These are phyloP conservation scores for Dicycla oo DNA, from an alignment of 2,888 invertebrate species.

Conservation along the genomic window DNA sequence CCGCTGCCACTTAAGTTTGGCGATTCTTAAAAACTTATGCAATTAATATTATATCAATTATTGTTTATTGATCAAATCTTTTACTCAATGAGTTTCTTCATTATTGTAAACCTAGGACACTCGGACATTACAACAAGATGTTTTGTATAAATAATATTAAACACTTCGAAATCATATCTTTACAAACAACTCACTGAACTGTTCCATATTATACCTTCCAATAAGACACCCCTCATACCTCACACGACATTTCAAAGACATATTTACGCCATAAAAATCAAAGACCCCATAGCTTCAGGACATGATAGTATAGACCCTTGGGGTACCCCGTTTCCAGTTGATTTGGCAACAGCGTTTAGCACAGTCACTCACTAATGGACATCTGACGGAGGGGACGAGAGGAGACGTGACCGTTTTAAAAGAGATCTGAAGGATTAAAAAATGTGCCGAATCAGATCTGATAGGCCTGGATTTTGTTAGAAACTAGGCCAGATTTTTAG, in stretches of 20 bases:
- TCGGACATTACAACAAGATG: background rate
- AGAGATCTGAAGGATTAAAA: slow-evolving; percentile 44
- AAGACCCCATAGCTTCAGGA: slow-evolving; percentile 40
- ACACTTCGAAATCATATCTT: background rate
- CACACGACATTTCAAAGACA: slow-evolving; percentile 44
- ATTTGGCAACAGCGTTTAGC: slow-evolving; percentile 68
- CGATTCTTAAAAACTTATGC: too few species aligned
- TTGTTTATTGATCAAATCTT: background rate
- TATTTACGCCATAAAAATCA: slow-evolving; percentile 58
- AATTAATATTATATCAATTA: background rate
- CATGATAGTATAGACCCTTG: slow-evolving; percentile 41
- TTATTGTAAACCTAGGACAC: too few species aligned
- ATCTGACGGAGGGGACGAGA: slow-evolving; percentile 50
- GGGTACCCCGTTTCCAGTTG: slow-evolving; percentile 69
- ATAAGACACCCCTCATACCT: slow-evolving; percentile 29
- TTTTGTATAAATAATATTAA: too few species aligned
- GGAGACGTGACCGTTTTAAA: slow-evolving; percentile 58
- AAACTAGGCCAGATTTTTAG: slow-evolving; percentile 51
- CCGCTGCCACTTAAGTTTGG: too few species aligned
- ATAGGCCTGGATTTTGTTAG: slow-evolving; percentile 33
- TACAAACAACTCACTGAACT: slow-evolving; percentile 12
- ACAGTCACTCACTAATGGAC: slow-evolving; percentile 72
- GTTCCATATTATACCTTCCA: slow-evolving; percentile 27
- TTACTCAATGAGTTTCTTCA: background rate
- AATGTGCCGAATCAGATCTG: slow-evolving; percentile 60